Evolutionary conservation across 1,140 invertebrate species (phyloP), one percentile per base, ranked within the genome.

Genomic region (Uloborus diversus): DNA sequence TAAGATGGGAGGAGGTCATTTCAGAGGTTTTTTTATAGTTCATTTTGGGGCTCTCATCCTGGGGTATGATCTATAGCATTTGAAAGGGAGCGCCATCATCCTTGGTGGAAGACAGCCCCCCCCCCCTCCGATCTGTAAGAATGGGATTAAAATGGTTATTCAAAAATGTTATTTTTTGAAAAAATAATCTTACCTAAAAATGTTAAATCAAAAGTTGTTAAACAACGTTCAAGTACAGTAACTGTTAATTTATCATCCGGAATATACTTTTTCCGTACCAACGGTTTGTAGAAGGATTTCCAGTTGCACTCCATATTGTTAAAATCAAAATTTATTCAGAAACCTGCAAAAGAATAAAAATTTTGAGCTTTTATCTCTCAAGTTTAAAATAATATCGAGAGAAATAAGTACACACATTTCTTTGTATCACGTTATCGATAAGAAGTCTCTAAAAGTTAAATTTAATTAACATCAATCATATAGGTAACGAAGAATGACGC

Each of bases 121-220:
- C 17, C 37, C 37, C 17, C 9, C 9, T 13, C 17, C 17, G 9
- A 9, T 13, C 37, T 42, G 9, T 42, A 42, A 42, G 0, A 42
- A 42, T 13, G 0, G 37, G 17, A 56, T 56, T 9, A 3, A n/a
- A n/a, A n/a, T n/a, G n/a, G n/a, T n/a, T n/a, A n/a, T n/a, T n/a
- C n/a, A n/a, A n/a, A n/a, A n/a, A n/a, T n/a, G 25, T 9, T 20
- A 56, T n/a, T 20, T 13, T 27, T 9, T 28, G 0, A n/a, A 42
- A 32, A 17, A 20, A 32, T 27, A 17, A 32, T 62, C 42, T 82
- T 81, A 84, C 83, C 94, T 7, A 96, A 87, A 0, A 92, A 91
- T 0, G 92, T 94, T 3, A 96, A 88, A 87, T 96, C 94, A 30
- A 94, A 84, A 0, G 94, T 87, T 9, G 90, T 91, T 14, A 97